Conservation (phyloP, 2,797 vertebrate genomes). For the Aulostomus chinensis region DNA sequence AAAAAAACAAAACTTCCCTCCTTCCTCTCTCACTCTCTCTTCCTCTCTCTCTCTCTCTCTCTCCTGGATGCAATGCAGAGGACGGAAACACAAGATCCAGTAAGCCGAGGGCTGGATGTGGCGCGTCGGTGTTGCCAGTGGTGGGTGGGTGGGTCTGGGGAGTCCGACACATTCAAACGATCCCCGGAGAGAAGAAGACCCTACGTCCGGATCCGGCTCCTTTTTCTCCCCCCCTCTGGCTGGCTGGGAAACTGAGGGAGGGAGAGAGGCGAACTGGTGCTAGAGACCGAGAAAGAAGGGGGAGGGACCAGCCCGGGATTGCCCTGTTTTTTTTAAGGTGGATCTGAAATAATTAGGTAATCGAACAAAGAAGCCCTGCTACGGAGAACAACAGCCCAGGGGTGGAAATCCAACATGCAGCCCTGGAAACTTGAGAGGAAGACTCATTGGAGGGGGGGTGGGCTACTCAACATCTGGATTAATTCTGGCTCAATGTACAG, state of each 20-base stretch:
- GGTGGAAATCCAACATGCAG: background rate
- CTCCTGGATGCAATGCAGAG: constrained; percentile 16
- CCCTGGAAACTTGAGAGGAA: constrained; percentile 3
- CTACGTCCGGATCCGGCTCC: constrained; percentile 37
- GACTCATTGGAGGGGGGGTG: background rate
- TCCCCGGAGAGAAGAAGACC: constrained; percentile 43
- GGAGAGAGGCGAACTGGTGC: constrained; percentile 22
- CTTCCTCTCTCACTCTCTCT: background rate
- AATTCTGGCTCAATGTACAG: background rate
- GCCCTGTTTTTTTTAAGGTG: constrained; percentile 64
- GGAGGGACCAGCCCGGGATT: constrained; percentile 50
- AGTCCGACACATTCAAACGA: constrained; percentile 39
- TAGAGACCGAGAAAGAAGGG: constrained; percentile 18
- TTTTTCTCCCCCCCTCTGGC: constrained; percentile 36
- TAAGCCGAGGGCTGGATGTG: constrained; percentile 34
- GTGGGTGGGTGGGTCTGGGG: background rate
- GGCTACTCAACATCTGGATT: constrained; percentile 30
- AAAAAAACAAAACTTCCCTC: constrained; percentile 11
- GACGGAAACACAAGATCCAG: too few species aligned
- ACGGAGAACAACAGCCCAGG: constrained; percentile 8
- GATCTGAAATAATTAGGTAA: constrained; percentile 53
- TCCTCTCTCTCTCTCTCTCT: constrained; percentile 4
- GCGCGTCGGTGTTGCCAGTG: constrained; percentile 38
- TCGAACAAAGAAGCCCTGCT: constrained; percentile 11
- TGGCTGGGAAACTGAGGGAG: constrained; percentile 48